Conservation (phyloP, 2,888 invertebrate species). For the Octonoba sinensis region DNA sequence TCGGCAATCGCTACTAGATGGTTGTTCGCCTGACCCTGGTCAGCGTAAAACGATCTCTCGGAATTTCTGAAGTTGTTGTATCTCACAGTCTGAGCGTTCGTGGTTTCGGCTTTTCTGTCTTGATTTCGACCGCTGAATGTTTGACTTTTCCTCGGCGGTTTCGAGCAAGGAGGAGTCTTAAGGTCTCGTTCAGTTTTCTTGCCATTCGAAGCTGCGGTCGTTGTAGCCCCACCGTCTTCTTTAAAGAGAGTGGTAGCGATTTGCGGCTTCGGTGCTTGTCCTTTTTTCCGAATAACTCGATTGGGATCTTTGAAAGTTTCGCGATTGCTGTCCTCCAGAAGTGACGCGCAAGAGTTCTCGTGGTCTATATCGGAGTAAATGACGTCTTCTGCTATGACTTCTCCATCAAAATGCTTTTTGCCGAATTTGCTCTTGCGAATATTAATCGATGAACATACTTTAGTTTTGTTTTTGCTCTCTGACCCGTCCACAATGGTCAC, state of each 20-base stretch:
- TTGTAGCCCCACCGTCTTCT: conserved; percentile 18
- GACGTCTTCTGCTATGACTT: conserved; percentile 24
- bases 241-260: conserved; percentile 11
- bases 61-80: conserved; percentile 21
- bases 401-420: conserved; percentile 2
- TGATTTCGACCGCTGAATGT: conserved; percentile 9
- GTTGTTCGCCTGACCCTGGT: not conserved
- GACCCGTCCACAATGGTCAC: conserved; percentile 30
- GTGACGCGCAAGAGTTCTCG: not conserved
- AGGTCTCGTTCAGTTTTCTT: not conserved
- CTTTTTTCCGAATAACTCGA: conserved; percentile 31
- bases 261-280: conserved; percentile 45
- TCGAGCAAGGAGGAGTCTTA: conserved; percentile 3
- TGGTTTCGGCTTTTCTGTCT: conserved; percentile 9
- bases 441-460: not conserved
- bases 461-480: not conserved
- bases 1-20: conserved; percentile 27
- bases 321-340: not conserved
- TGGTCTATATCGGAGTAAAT: conserved; percentile 39
- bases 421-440: conserved; percentile 7
- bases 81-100: conserved; percentile 13
- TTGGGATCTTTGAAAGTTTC: conserved; percentile 10
- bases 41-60: not conserved
- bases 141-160: conserved; percentile 18
- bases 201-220: not conserved